phyloP scores from a whole-genome alignment of 2,797 vertebrate genomes.

The Balearica regulorum region DNA sequence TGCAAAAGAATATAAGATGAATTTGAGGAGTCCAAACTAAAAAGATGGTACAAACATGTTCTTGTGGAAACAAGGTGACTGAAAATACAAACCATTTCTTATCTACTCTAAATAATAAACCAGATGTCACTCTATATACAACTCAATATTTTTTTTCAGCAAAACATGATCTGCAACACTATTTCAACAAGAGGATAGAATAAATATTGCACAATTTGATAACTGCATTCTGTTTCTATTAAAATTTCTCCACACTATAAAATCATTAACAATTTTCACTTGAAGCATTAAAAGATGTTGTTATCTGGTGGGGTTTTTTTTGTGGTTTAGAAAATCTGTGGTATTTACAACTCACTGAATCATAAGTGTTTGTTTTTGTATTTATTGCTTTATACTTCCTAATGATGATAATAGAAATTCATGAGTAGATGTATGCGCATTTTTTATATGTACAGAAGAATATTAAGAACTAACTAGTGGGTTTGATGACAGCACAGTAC shows the following conservation, averaged over 20 bases:
- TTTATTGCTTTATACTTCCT: not conserved
- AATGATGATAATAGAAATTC: not conserved
- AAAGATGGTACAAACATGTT: not conserved
- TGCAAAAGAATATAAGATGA: not conserved
- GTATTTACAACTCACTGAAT: not conserved
- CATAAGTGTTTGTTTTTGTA: not conserved
- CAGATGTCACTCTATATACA: not conserved
- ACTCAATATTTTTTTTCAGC: not conserved
- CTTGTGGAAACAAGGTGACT: not conserved
- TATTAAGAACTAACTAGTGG: not conserved
- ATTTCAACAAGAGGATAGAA: not conserved
- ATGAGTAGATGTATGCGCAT: not conserved
- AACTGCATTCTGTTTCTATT: not conserved
- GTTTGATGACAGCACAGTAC: not conserved
- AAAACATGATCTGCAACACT: not conserved
- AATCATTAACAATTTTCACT: not conserved
- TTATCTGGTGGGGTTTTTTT: not conserved
- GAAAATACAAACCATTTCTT: not conserved
- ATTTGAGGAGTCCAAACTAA: not conserved
- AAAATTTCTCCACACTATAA: not conserved
- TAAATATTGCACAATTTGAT: not conserved
- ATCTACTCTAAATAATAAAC: not conserved
- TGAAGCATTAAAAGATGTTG: not conserved
- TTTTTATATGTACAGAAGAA: not conserved
- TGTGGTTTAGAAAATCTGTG: not conserved